Evolutionary conservation across 2,797 vertebrate species (phyloP).

Genomic region (Cyclopterus lumpus): DNA sequence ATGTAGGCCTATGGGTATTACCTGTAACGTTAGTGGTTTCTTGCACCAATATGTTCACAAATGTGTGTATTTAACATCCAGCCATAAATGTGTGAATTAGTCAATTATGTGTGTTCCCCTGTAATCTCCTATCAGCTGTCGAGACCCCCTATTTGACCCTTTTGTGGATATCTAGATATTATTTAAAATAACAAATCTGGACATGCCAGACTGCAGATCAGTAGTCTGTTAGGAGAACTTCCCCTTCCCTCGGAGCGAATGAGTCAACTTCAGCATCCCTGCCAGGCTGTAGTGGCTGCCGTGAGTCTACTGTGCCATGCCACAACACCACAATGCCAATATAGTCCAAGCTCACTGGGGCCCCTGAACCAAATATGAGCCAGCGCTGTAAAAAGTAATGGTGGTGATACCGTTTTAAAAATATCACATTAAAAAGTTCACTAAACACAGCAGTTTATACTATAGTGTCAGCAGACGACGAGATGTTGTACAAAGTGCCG

Average conservation of each 20-base stretch:
- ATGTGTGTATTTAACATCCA: constrained; percentile 4
- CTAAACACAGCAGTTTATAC: constrained; percentile 18
- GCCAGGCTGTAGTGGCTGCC: constrained; percentile 78
- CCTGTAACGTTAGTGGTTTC: constrained; percentile 3
- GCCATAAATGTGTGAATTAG: not conserved
- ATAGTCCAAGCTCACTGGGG: constrained; percentile 69
- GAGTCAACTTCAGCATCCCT: constrained; percentile 72
- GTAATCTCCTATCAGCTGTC: not conserved
- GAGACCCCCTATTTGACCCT: constrained; percentile 33
- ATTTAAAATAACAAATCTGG: constrained; percentile 63
- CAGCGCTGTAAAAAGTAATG: constrained; percentile 71
- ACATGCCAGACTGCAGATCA: constrained; percentile 67
- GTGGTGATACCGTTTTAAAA: constrained; percentile 46
- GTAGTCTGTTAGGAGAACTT: constrained; percentile 72
- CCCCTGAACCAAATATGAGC: constrained; percentile 59
- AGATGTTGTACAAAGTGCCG: not conserved
- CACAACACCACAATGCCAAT: constrained; percentile 80
- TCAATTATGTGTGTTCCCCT: not conserved
- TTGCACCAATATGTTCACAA: constrained; percentile 13
- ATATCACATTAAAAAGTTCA: constrained; percentile 40
- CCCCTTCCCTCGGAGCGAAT: constrained; percentile 73
- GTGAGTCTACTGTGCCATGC: constrained; percentile 73
- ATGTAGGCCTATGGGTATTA: not conserved
- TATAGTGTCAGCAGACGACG: not conserved
- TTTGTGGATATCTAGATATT: constrained; percentile 56